Percentiles rank a stretch among this genome's conserved stretches.
Evolutionary conservation across 2,888 invertebrate species (phyloP).

Genomic region (Dilophus febrilis): DNA sequence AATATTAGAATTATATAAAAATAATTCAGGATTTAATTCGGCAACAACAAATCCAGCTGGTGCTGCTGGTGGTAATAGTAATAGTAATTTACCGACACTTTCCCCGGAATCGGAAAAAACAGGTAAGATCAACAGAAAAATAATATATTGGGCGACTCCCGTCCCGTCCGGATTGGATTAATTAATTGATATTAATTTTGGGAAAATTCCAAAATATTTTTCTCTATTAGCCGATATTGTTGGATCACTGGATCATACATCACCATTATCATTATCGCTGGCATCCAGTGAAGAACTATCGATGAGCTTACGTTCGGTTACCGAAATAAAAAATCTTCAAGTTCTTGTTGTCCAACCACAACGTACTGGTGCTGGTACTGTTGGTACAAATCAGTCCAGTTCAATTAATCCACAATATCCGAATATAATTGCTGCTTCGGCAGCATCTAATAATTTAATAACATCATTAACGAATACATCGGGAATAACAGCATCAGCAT

Average conservation of each 20-base stretch:
- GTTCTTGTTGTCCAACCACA: conserved; percentile 22
- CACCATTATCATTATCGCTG: conserved; percentile 43
- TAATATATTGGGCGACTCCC: too few species aligned
- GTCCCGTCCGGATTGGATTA: too few species aligned
- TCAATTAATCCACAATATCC: conserved; percentile 1
- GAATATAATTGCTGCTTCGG: neutral
- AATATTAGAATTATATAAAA: conserved; percentile 35
- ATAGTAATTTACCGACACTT: conserved; percentile 13
- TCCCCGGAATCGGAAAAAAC: conserved; percentile 29
- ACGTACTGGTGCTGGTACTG: conserved; percentile 4
- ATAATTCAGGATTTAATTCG: conserved; percentile 19
- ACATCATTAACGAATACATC: too few species aligned
- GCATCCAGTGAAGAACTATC: conserved; percentile 39
- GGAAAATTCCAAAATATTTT: neutral
- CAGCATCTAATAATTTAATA: too few species aligned
- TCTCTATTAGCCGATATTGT: conserved; percentile 27
- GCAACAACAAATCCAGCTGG: too few species aligned
- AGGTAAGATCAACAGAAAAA: conserved; percentile 15
- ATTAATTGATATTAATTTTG: neutral
- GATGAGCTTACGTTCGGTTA: conserved; percentile 29
- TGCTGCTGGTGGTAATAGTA: too few species aligned
- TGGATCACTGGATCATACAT: conserved; percentile 36
- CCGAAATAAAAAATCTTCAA: conserved; percentile 43
- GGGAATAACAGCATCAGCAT: conserved; percentile 7
- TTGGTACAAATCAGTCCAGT: neutral